Evolutionary conservation across 1,140 invertebrate genomes (phyloP), one percentile per base, ranked within the genome.

Genomic region (Solen grandis): DNA sequence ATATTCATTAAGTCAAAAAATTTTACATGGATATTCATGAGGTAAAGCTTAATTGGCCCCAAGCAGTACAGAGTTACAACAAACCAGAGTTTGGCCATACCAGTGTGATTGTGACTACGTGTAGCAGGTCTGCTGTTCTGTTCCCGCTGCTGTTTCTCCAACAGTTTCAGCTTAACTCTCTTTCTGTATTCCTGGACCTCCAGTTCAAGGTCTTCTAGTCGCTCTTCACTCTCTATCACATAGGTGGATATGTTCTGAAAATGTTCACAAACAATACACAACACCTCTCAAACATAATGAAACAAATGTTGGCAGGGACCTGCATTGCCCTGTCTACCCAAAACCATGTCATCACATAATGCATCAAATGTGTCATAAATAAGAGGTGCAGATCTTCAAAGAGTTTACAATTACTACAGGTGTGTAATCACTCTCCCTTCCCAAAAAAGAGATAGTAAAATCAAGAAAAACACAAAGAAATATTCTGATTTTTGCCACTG

Each of bases 161-260:
- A 29, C 16, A 70, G 25, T 57, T 70, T 70, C 10, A 70, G 38
- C 29, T 70, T 70, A 52, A 54, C 50, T 31, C 41, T 29, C 5
- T 50, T 60, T 29, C 60, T 75, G 19, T 55, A 72, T 31, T 38
- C 2, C 19, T 38, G 4, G 8, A 80, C 52, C 31, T 78, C 75
- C 29, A 31, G 22, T 69, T 78, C 75, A 14, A 78, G 52, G 4
- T 36, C 52, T 50, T 38, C 60, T 36, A 41, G 60, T 68, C 19
- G 41, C 22, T 25, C 13, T 46, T 78, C 75, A 69, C 75, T 78
- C 1, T 78, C 75, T 25, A 60, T 69, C n/a, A 78, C 65, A 19
- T 25, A 25, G 8, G 57, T 41, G 2, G 63, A 59, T 27, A 78
- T 59, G 22, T 14, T 16, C 75, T 78, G 55, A 57, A 78, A 78